Conservation (phyloP, 2,797 vertebrate genomes). For the Carapus acus region DNA sequence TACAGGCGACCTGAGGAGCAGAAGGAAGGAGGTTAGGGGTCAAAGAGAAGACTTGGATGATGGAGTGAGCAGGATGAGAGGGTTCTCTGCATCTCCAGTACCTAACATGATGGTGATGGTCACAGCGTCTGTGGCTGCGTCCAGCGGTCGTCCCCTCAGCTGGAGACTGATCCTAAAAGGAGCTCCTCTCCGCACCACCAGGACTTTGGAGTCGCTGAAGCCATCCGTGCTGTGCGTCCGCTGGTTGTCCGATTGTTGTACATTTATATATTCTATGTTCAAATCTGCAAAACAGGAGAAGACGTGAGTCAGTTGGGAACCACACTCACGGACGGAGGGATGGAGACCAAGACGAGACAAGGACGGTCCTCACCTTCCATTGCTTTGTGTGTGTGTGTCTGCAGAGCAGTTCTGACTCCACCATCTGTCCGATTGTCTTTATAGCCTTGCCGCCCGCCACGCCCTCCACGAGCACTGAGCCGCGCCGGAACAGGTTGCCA, state of each 20-base stretch:
- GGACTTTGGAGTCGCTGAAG: conserved; percentile 45
- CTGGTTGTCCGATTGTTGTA: conserved; percentile 59
- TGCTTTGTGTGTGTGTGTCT: conserved; percentile 13
- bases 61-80: no score
- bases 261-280: conserved; percentile 47
- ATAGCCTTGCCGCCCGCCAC: conserved; percentile 31
- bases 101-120: conserved; percentile 38
- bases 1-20: conserved; percentile 51
- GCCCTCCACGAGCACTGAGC: conserved; percentile 13
- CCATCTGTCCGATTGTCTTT: conserved; percentile 26
- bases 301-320: not conserved
- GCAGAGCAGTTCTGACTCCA: not conserved
- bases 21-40: not conserved
- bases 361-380: conserved; percentile 64
- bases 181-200: conserved; percentile 72
- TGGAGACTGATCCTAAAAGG: conserved; percentile 58
- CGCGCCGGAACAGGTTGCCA: no score
- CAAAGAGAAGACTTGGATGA: no score
- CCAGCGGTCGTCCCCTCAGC: conserved; percentile 48
- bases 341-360: not conserved
- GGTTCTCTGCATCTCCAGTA: no score
- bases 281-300: conserved; percentile 48
- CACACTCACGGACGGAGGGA: not conserved
- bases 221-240: conserved; percentile 60
- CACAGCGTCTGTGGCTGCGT: conserved; percentile 52